Conservation (phyloP, 2,888 invertebrate genomes). For the Heliothis peltigera region DNA sequence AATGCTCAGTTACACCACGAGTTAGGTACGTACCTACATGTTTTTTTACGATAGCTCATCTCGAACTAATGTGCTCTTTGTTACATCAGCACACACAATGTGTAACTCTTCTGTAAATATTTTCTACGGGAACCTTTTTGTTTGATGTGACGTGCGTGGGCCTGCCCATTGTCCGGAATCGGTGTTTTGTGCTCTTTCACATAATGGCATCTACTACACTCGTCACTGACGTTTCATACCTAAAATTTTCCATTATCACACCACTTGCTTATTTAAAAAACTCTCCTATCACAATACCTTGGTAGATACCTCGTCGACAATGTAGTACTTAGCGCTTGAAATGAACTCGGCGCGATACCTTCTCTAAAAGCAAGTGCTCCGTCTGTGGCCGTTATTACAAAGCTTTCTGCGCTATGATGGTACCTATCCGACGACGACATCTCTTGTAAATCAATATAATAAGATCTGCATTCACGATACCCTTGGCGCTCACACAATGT, state of each 20-base stretch:
- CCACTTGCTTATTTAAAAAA: slow-evolving; percentile 49
- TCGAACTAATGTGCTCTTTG: slow-evolving; percentile 73
- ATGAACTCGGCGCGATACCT: slow-evolving; percentile 22
- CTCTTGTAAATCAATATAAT: slow-evolving; percentile 56
- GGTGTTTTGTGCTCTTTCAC: slow-evolving; percentile 66
- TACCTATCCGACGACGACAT: slow-evolving; percentile 40
- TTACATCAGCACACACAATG: slow-evolving; percentile 65
- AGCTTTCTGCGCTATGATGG: slow-evolving; percentile 37
- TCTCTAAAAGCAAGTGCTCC: slow-evolving; percentile 20
- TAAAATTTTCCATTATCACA: slow-evolving; percentile 56
- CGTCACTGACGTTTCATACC: slow-evolving; percentile 54
- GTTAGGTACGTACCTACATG: slow-evolving; percentile 24
- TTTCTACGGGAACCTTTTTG: slow-evolving; percentile 70
- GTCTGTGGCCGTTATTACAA: slow-evolving; percentile 36
- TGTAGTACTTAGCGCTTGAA: slow-evolving; percentile 21
- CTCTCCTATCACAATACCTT: slow-evolving; percentile 28
- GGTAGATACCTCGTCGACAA: slow-evolving; percentile 20
- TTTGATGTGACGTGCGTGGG: slow-evolving; percentile 72
- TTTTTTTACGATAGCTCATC: slow-evolving; percentile 66
- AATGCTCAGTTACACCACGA: slow-evolving; percentile 55
- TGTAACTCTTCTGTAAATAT: slow-evolving; percentile 72
- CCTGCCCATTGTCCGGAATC: slow-evolving; percentile 71
- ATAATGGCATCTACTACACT: slow-evolving; percentile 64
- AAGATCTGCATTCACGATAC: slow-evolving; percentile 52
- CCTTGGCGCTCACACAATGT: slow-evolving; percentile 38